Conservation (phyloP, 92 coral and sea anemone genomes). For the Scolanthus callimorphus region DNA sequence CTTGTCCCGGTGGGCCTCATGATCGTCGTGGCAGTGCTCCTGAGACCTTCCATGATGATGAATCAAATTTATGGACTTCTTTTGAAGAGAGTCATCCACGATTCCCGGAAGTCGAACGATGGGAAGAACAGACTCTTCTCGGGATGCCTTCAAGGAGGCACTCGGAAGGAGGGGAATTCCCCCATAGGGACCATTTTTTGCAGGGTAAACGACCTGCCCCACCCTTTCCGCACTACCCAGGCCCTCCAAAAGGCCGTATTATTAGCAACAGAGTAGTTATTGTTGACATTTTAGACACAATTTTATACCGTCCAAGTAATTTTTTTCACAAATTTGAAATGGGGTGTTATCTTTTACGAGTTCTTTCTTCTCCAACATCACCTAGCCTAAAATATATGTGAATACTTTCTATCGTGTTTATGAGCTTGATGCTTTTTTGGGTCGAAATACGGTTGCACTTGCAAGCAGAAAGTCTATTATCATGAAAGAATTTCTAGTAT, state of each 20-base stretch:
- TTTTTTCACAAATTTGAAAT: too few relatives aligned
- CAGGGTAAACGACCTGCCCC: slow-evolving; percentile 56
- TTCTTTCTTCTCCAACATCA: too few relatives aligned
- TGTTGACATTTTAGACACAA: background rate
- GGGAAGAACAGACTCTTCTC: slow-evolving; percentile 24
- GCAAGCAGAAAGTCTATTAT: too few relatives aligned
- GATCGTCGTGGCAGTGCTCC: slow-evolving; percentile 27
- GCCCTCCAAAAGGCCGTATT: slow-evolving; percentile 47
- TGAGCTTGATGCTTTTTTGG: too few relatives aligned
- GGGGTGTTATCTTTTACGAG: too few relatives aligned
- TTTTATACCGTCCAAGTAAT: background rate
- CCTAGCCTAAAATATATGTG: too few relatives aligned
- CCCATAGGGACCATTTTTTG: slow-evolving; percentile 17
- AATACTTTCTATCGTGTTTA: too few relatives aligned
- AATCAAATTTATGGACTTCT: slow-evolving; percentile 62
- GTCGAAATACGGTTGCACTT: too few relatives aligned
- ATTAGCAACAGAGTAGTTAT: slow-evolving; percentile 4
- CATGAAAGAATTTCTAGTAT: too few relatives aligned
- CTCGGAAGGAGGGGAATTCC: slow-evolving; percentile 2
- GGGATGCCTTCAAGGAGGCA: slow-evolving; percentile 41
- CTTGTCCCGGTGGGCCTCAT: slow-evolving; percentile 32
- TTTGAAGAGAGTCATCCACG: slow-evolving; percentile 54
- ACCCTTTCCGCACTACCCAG: slow-evolving; percentile 48
- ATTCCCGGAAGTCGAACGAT: slow-evolving; percentile 38
- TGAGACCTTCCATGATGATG: slow-evolving; percentile 38